Evolutionary conservation across 2,888 invertebrate species (phyloP).

Genomic region (Pyrgus malvae): DNA sequence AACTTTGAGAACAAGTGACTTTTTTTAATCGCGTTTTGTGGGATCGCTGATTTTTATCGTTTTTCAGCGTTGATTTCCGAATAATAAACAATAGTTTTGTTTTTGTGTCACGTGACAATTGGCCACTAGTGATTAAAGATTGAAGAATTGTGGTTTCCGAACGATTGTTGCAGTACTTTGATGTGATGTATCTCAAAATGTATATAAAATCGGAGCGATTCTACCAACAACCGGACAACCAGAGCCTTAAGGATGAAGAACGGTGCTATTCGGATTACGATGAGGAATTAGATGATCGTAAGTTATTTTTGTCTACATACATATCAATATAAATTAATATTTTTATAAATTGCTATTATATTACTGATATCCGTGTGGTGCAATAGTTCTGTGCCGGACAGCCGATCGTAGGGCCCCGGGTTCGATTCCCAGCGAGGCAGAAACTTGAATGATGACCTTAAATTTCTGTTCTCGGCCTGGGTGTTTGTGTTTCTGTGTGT

Average conservation of each 20-base stretch:
- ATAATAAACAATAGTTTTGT: not conserved
- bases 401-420: too few relatives aligned
- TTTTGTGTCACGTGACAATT: conserved; percentile 12
- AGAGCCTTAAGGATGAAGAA: conserved; percentile 58
- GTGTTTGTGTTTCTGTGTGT: too few relatives aligned
- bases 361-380: too few relatives aligned
- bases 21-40: not conserved
- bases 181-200: conserved; percentile 73
- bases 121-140: conserved; percentile 3
- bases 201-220: conserved; percentile 74
- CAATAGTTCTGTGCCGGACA: too few relatives aligned
- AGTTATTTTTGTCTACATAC: too few relatives aligned
- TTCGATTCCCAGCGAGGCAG: too few relatives aligned
- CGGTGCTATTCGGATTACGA: conserved; percentile 68
- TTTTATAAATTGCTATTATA: too few relatives aligned
- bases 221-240: conserved; percentile 65
- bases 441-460: too few relatives aligned
- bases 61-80: not conserved
- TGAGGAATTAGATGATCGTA: conserved; percentile 69
- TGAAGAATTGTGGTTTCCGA: too few relatives aligned
- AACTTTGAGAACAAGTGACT: conserved; percentile 4
- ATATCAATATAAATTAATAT: too few relatives aligned
- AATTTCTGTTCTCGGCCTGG: too few relatives aligned
- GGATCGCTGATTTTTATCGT: not conserved
- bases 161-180: too few relatives aligned